Percentiles rank a stretch among this genome's conserved stretches.
Evolutionary conservation across 2,888 invertebrate genomes (phyloP).

Genomic region (Zaprionus obscuricornis): DNA sequence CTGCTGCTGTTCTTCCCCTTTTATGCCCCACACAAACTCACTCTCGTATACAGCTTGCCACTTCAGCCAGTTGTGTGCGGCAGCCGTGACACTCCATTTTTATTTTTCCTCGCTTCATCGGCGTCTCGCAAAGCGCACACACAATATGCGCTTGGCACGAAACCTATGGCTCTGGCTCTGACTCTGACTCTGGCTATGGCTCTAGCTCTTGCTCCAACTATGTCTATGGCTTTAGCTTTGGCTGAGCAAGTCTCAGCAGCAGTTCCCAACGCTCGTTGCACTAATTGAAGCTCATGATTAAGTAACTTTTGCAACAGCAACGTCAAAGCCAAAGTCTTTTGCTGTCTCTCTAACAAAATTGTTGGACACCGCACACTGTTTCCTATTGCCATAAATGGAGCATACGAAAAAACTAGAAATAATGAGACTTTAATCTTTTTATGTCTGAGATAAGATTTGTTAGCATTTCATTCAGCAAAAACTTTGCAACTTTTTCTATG

Average conservation of each 20-base stretch:
- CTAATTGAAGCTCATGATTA: conserved; percentile 75
- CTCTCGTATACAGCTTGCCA: conserved; percentile 1
- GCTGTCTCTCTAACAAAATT: too few relatives aligned
- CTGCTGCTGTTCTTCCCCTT: not conserved
- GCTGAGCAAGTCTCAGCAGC: not conserved
- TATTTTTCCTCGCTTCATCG: conserved; percentile 61
- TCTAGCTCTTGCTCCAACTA: too few relatives aligned
- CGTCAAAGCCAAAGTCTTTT: too few relatives aligned
- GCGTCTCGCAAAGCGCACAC: conserved; percentile 11
- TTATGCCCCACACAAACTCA: not conserved
- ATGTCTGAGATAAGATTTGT: too few relatives aligned
- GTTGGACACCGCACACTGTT: too few relatives aligned
- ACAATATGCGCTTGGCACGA: conserved; percentile 62
- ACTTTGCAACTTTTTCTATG: too few relatives aligned
- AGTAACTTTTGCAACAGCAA: conserved; percentile 65
- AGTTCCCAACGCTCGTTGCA: conserved; percentile 38
- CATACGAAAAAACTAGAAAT: too few relatives aligned
- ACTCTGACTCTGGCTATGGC: conserved; percentile 5
- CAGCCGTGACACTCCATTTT: conserved; percentile 76
- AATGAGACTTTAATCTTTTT: too few relatives aligned
- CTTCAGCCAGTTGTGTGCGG: conserved; percentile 51
- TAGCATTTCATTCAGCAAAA: too few relatives aligned
- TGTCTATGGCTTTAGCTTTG: conserved; percentile 9
- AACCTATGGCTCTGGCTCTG: conserved; percentile 41
- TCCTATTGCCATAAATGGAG: too few relatives aligned